Evolutionary conservation across 2,888 invertebrate genomes (phyloP).

Genomic region (Periphyllus acericola): DNA sequence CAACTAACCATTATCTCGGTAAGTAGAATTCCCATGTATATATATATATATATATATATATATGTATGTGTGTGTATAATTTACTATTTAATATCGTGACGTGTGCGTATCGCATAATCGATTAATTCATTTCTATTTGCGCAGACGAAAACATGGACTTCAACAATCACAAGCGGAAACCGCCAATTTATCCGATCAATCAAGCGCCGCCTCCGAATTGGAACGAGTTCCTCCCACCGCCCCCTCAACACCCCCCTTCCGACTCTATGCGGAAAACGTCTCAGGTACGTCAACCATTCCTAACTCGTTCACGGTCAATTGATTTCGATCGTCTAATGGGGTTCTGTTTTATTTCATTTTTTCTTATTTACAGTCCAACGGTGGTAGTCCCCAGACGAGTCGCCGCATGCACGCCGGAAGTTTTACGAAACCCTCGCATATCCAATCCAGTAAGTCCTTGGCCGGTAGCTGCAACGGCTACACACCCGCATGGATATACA

Average conservation of each 20-base stretch:
- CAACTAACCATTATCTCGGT: slow-evolving; percentile 46
- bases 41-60: no score
- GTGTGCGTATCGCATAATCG: not conserved
- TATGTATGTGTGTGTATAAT: not conserved
- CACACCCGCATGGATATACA: slow-evolving; percentile 63
- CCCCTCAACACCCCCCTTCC: slow-evolving; percentile 65
- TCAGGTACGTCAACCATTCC: slow-evolving; percentile 61
- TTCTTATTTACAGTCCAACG: slow-evolving; percentile 47
- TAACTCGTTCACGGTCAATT: not conserved
- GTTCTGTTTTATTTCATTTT: not conserved
- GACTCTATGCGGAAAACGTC: slow-evolving; percentile 63
- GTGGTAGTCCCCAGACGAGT: slow-evolving; percentile 49
- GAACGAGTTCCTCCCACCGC: slow-evolving; percentile 65
- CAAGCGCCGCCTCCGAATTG: slow-evolving; percentile 64
- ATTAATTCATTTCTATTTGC: not conserved
- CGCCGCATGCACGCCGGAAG: slow-evolving; percentile 50
- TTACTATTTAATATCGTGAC: not conserved
- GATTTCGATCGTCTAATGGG: not conserved
- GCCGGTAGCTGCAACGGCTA: slow-evolving; percentile 62
- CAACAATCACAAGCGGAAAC: slow-evolving; percentile 55
- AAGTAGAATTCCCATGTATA: not conserved
- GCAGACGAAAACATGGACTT: slow-evolving; percentile 50
- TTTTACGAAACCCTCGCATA: slow-evolving; percentile 44
- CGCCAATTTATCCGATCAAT: slow-evolving; percentile 54
- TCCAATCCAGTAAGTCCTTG: slow-evolving; percentile 48